Conservation (phyloP, 2,113 vertebrate genomes). For the Passer domesticus region DNA sequence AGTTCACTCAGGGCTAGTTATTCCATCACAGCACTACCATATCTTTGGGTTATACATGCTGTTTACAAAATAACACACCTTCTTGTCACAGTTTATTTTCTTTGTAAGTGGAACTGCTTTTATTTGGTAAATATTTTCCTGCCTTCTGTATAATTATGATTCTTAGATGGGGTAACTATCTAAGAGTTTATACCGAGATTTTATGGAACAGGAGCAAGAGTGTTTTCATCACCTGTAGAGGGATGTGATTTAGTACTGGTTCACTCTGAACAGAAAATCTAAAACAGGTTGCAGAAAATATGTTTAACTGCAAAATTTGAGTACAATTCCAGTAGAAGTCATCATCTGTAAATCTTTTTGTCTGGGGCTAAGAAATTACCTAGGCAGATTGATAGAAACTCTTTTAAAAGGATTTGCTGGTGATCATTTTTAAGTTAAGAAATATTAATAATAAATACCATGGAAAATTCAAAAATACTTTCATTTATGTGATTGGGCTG, state of each 20-base stretch:
- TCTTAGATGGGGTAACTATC: not conserved
- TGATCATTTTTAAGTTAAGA: not conserved
- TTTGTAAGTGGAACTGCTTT: not conserved
- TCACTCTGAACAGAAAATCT: not conserved
- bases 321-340: not conserved
- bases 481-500: not conserved
- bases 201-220: not conserved
- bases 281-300: not conserved
- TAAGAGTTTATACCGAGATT: not conserved
- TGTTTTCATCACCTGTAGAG: not conserved
- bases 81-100: not conserved
- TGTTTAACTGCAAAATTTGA: not conserved
- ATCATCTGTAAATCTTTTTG: not conserved
- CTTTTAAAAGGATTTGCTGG: not conserved
- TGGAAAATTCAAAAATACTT: not conserved
- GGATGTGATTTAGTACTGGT: not conserved
- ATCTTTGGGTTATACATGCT: not conserved
- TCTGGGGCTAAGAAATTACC: not conserved
- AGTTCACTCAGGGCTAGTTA: not conserved
- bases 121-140: not conserved
- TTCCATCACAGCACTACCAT: not conserved
- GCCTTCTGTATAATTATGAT: not conserved
- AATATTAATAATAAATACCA: not conserved
- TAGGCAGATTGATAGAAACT: not conserved
- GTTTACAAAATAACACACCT: not conserved